Percentiles rank a stretch among this genome's conserved stretches.
Evolutionary conservation across 2,113 vertebrate species (phyloP).

Genomic region (Lepus timidus): DNA sequence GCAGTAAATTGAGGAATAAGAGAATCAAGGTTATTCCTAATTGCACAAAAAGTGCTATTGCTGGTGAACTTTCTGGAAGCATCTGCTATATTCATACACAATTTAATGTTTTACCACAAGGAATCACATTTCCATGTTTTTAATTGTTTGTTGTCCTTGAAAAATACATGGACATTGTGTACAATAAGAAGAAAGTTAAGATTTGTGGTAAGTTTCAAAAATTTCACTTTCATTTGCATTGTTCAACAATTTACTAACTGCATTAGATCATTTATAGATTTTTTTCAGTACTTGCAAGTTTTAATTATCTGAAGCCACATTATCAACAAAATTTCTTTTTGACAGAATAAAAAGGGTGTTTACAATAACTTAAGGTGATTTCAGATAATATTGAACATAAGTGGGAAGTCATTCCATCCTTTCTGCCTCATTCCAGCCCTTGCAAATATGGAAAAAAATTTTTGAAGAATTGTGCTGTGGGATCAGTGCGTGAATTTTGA

Average conservation of each 20-base stretch:
- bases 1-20: slow-evolving; percentile 34
- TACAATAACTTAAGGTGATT: not conserved
- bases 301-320: not conserved
- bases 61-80: slow-evolving; percentile 55
- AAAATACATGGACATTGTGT: slow-evolving; percentile 8
- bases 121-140: slow-evolving; percentile 52
- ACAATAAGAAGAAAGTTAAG: not conserved
- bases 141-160: slow-evolving; percentile 58
- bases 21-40: slow-evolving; percentile 64
- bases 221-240: slow-evolving; percentile 56
- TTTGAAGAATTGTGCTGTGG: slow-evolving; percentile 1
- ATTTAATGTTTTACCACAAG: slow-evolving; percentile 55
- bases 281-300: slow-evolving; percentile 3
- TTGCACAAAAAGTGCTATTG: slow-evolving; percentile 53
- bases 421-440: not conserved
- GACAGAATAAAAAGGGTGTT: slow-evolving; percentile 17
- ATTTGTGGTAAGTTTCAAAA: not conserved
- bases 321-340: slow-evolving; percentile 51
- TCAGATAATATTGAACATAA: slow-evolving; percentile 14
- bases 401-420: not conserved
- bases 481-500: not conserved
- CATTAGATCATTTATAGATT: slow-evolving; percentile 48
- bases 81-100: slow-evolving; percentile 31
- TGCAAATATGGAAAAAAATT: not conserved
- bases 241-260: slow-evolving; percentile 33